Percentiles rank a stretch among this genome's conserved stretches.
These are phyloP conservation scores for Dynastes grantii DNA, from an alignment of 2,888 invertebrate species.

Conservation along the genomic window DNA sequence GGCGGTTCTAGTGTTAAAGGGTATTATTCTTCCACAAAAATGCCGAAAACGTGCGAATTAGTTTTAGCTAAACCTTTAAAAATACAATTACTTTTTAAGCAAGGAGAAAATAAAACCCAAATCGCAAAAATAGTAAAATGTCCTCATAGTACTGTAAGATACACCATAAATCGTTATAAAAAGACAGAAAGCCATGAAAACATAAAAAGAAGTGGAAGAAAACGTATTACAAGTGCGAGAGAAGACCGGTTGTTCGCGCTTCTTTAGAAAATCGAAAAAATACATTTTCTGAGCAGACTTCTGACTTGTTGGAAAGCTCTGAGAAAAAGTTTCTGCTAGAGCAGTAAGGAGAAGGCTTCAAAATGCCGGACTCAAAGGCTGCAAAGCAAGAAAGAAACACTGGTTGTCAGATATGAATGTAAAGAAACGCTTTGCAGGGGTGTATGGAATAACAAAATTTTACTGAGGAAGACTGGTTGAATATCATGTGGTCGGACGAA, in stretches of 20 bases:
- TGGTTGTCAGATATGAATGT: background rate
- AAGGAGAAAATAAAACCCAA: background rate
- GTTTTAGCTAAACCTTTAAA: constrained; percentile 1
- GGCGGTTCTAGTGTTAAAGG: background rate
- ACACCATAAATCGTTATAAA: too few relatives aligned
- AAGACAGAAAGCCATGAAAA: background rate
- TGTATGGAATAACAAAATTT: too few relatives aligned
- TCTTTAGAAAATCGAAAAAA: background rate
- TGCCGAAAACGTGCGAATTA: background rate
- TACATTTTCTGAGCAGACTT: background rate
- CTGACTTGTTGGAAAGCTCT: background rate
- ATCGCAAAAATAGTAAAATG: background rate
- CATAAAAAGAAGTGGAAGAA: background rate
- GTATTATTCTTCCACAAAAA: constrained; percentile 27
- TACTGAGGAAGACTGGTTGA: too few relatives aligned
- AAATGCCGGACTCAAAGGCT: too few relatives aligned
- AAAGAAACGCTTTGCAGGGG: background rate
- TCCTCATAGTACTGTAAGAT: too few relatives aligned
- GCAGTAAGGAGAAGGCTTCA: background rate
- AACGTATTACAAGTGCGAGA: background rate
- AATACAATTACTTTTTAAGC: background rate
- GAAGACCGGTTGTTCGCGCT: background rate
- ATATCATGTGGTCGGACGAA: too few relatives aligned
- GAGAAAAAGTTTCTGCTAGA: background rate
- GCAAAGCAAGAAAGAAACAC: too few relatives aligned